These are phyloP conservation scores for Matsumurasca onukii DNA, from an alignment of 1,140 invertebrate genomes.

Conservation along the genomic window DNA sequence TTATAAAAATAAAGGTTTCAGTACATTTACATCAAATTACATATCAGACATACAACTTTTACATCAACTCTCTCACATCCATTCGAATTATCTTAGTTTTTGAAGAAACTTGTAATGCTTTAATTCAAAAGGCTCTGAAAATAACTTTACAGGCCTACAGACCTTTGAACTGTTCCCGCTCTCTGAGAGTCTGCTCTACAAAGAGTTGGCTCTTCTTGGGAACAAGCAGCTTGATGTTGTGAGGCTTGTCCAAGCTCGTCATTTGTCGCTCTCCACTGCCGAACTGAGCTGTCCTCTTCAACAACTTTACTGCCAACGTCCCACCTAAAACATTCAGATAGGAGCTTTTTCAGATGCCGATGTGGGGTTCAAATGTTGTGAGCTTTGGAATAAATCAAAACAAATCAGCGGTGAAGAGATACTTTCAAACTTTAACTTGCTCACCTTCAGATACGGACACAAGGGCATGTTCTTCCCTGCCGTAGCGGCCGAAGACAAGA, in stretches of 20 bases:
- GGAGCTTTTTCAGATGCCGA: slow-evolving; percentile 13
- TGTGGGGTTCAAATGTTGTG: too few relatives aligned
- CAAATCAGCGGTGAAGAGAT: too few relatives aligned
- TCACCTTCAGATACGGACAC: slow-evolving; percentile 79
- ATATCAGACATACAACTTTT: too few relatives aligned
- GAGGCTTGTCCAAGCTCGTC: slow-evolving; percentile 20
- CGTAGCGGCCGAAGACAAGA: slow-evolving; percentile 86
- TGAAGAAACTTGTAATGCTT: too few relatives aligned
- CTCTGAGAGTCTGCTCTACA: slow-evolving; percentile 90
- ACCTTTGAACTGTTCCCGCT: slow-evolving; percentile 78
- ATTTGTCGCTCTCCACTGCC: slow-evolving; percentile 36
- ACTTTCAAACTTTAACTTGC: too few relatives aligned
- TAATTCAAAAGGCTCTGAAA: too few relatives aligned
- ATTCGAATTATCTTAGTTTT: too few relatives aligned
- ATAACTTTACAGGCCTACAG: too few relatives aligned
- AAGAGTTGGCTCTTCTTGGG: slow-evolving; percentile 96
- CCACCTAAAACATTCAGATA: slow-evolving; percentile 60
- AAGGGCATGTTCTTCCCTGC: slow-evolving; percentile 90
- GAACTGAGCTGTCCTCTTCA: slow-evolving; percentile 90
- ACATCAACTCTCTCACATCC: too few relatives aligned
- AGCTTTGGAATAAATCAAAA: too few relatives aligned
- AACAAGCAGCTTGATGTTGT: slow-evolving; percentile 60
- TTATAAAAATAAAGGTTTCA: too few relatives aligned
- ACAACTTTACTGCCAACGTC: slow-evolving; percentile 82
- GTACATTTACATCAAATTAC: too few relatives aligned